Base-by-base conservation (phyloP, 2,888 invertebrate species). In the Charanyca ferruginea region DNA sequence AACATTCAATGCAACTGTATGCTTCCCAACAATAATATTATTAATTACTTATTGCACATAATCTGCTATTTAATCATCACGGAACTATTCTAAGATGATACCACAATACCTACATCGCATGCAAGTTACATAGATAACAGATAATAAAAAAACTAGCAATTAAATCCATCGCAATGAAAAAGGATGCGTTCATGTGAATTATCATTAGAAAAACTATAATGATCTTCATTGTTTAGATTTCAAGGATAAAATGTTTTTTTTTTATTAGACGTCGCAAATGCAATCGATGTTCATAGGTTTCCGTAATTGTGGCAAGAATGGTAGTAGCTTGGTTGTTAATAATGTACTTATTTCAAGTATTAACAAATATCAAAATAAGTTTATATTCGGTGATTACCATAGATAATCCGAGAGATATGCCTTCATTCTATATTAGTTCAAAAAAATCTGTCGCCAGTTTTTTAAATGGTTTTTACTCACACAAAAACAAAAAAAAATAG, bases 171-270 rank as follows among this genome's bases (percentile, higher is more conserved):
- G 81, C 75, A 79, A 83, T 79, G 81, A 86, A 91, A 89, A 92
- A 92, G 92, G 92, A 93, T 91, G 85, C 85, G 80, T 80, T 72
- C 87, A 91, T 91, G 91, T 93, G 93, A 93, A 92, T 91, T 90
- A 93, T 91, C 87, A 87, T 79, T 74, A 87, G 83, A 90, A 91
- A 91, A 93, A 93, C 88, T 87, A 78, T 91, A 92, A 93, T 94
- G 80, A 76, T 80, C 72, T 82, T 91, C 85, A 94, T 94, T 95
- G 94, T 94, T 86, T 85, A 66, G 72, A 54, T 62, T 55, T 89
- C 91, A 93, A 94, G 94, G 95, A 94, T 91, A 91, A 87, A 92
- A 65, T 57, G 89, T 89, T 91, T 89, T 90, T 93, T 94, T 93
- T 92, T 91, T 93, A 89, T 87, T 80, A 53, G 66, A 85, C 89